Evolutionary conservation across 2,888 invertebrate genomes (phyloP).

Genomic region (Limnephilus marmoratus): DNA sequence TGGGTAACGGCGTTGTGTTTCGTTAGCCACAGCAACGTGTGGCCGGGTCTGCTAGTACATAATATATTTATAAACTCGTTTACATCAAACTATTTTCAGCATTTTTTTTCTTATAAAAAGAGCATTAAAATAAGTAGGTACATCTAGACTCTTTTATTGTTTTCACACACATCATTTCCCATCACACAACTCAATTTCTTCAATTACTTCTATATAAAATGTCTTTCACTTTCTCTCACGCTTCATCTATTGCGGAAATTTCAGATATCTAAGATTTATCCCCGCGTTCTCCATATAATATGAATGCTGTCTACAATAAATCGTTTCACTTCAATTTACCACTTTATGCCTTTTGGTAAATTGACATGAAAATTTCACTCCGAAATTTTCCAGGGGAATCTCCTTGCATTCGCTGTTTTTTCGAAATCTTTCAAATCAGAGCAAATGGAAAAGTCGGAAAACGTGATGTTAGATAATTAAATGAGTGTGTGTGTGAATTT

Average conservation of each 20-base stretch:
- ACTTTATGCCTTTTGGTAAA: conserved; percentile 18
- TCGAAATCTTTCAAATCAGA: neutral
- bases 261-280: neutral
- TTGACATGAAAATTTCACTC: conserved; percentile 19
- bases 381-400: neutral
- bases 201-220: neutral
- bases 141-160: neutral
- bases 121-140: too few species aligned
- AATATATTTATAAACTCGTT: too few species aligned
- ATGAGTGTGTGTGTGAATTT: neutral
- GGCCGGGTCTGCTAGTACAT: too few species aligned
- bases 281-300: neutral
- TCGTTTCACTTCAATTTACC: conserved; percentile 24
- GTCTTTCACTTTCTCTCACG: neutral
- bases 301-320: neutral
- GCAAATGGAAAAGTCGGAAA: conserved; percentile 23
- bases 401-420: neutral
- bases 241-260: neutral
- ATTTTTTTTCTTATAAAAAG: too few species aligned
- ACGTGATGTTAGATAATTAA: neutral
- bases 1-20: too few species aligned
- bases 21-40: too few species aligned
- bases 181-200: neutral
- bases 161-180: neutral
- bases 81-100: too few species aligned